Evolutionary conservation across 2,113 vertebrate species (phyloP), one percentile per base, ranked within the genome.

Genomic region (Poicephalus gulielmi): DNA sequence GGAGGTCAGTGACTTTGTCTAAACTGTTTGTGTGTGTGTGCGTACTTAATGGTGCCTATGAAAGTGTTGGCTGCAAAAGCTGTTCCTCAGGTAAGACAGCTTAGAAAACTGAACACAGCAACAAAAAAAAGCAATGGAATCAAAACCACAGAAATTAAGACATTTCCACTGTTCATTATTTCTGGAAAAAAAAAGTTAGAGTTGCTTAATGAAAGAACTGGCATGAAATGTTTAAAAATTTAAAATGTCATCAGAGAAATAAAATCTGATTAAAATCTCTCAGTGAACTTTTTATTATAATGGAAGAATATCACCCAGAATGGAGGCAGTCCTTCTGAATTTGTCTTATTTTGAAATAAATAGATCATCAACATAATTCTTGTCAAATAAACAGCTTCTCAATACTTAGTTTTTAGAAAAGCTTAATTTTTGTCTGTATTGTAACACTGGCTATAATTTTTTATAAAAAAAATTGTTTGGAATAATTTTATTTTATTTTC

Each of bases 61-160:
- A 78, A 69, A 47, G 3, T n/a, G 11, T 11, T 46, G 28, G 28
- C 57, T 83, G 31, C 23, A 50, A 35, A 62, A 69, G 5, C 37
- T 80, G 8, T 23, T 83, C 0, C 1, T 71, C 67, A 17, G 7
- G 3, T 41, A 39, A 67, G 3, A 37, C 0, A 53, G 3, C 14
- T 46, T 31, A 39, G 31, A 74, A 84, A 86, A 77, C 24, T 49
- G 18, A 80, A 35, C 5, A 37, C 2, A 57, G 13, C 30, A 71
- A 63, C 6, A 62, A 67, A 81, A 53, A 24, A 2, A 69, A 53
- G 3, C 2, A 43, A 75, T 35, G 20, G 22, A 39, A n/a, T 30
- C 59, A 57, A 44, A 37, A 25, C 20, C 10, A 7, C 2, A 22
- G 1, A 62, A 69, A 66, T 66, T 7, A 57, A 44, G 17, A 50